Conservation (phyloP, 2,888 invertebrate species). For the Trilocha varians region DNA sequence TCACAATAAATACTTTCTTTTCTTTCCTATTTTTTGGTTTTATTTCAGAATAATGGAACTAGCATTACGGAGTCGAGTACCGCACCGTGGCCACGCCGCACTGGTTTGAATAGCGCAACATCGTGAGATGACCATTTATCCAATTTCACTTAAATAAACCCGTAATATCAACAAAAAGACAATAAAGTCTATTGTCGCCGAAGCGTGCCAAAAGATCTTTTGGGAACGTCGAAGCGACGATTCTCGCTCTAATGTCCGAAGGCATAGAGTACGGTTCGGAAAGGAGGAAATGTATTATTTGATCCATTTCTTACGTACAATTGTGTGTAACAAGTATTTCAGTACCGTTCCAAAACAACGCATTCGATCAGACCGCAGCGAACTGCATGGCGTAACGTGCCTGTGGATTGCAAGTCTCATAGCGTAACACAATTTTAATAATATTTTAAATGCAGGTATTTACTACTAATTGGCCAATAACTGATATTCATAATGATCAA, state of each 20-base stretch:
- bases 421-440: too few relatives aligned
- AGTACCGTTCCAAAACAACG: constrained; percentile 51
- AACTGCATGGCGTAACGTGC: constrained; percentile 41
- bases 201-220: constrained; percentile 35
- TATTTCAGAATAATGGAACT: constrained; percentile 33
- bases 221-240: constrained; percentile 18
- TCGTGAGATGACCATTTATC: constrained; percentile 69
- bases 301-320: constrained; percentile 33
- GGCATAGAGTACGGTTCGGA: constrained; percentile 30
- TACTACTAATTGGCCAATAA: too few relatives aligned
- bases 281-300: constrained; percentile 19
- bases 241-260: constrained; percentile 30
- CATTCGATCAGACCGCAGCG: constrained; percentile 37
- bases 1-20: constrained; percentile 39
- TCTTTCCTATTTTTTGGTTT: constrained; percentile 33
- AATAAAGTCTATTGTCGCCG: constrained; percentile 40
- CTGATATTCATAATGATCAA: too few relatives aligned
- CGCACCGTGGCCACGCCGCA: constrained; percentile 40
- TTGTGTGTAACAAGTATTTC: constrained; percentile 53
- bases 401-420: constrained; percentile 22
- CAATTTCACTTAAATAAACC: constrained; percentile 72
- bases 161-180: constrained; percentile 67
- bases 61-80: constrained; percentile 31
- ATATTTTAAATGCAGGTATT: too few relatives aligned
- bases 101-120: constrained; percentile 59